Conservation (phyloP, 1,140 invertebrate species). For the Sitophilus oryzae region DNA sequence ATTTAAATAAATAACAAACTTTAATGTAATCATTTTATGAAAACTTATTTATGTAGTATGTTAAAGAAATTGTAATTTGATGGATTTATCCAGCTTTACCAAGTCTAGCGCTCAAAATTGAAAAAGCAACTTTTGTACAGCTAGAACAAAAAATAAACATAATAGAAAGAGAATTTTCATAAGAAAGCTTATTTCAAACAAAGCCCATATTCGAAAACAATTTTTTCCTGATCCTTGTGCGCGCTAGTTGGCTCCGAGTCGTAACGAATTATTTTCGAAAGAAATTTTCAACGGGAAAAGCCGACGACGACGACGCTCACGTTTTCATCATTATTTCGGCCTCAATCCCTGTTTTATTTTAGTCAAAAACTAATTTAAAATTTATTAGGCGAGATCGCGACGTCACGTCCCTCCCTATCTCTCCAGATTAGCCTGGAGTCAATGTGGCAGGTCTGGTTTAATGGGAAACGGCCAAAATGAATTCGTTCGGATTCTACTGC, state of each 20-base stretch:
- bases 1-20: too few relatives aligned
- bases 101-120: too few relatives aligned
- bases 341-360: constrained; percentile 5
- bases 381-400: constrained; percentile 7
- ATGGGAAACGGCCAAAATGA: constrained; percentile 2
- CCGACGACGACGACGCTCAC: constrained; percentile 2
- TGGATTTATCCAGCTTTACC: too few relatives aligned
- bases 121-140: too few relatives aligned
- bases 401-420: constrained; percentile 2
- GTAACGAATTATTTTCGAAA: too few relatives aligned
- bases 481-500: constrained; percentile 3
- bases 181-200: not conserved
- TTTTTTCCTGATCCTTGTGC: not conserved
- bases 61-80: too few relatives aligned
- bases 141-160: too few relatives aligned
- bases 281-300: too few relatives aligned
- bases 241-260: not conserved
- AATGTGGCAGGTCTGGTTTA: constrained; percentile 7
- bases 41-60: too few relatives aligned
- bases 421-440: constrained; percentile 2
- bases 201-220: not conserved
- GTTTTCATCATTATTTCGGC: constrained; percentile 4
- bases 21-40: too few relatives aligned
- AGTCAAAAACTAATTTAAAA: constrained; percentile 9
- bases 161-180: too few relatives aligned